Percentiles rank a stretch among this genome's conserved stretches.
phyloP scores from a whole-genome alignment of 2,113 vertebrate species.

The Gallinago jamesoni region DNA sequence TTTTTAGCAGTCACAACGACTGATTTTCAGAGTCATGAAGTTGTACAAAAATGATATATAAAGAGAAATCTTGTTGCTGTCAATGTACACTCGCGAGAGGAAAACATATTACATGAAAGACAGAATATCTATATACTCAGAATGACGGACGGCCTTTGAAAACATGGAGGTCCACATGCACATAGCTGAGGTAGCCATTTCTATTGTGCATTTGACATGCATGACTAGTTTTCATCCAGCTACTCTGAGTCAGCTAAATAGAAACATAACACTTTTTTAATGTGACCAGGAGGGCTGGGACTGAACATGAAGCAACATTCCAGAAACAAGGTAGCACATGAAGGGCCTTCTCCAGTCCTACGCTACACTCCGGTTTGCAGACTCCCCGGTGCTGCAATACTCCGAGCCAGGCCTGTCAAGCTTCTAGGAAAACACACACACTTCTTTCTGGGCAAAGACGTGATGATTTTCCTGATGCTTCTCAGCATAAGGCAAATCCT shows the following conservation, averaged over 20 bases:
- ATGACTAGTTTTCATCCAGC: not conserved
- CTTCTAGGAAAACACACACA: rapidly evolving
- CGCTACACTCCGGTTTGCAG: rapidly evolving
- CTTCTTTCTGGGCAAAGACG: not conserved
- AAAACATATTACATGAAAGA: not conserved
- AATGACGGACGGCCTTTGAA: not conserved
- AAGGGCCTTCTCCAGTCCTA: rapidly evolving
- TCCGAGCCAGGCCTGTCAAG: rapidly evolving
- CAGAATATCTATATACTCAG: no score
- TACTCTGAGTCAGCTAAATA: not conserved
- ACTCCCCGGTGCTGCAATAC: rapidly evolving
- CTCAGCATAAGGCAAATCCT: rapidly evolving
- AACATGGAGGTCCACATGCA: not conserved
- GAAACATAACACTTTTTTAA: not conserved
- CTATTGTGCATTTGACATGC: not conserved
- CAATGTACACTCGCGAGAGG: rapidly evolving
- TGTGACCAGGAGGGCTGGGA: not conserved
- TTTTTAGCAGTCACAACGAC: not conserved
- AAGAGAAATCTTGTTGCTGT: not conserved
- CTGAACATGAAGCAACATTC: not conserved
- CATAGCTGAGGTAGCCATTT: rapidly evolving
- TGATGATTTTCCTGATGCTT: not conserved
- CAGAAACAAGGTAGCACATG: not conserved
- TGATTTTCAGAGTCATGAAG: not conserved
- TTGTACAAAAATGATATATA: not conserved